phyloP scores from a whole-genome alignment of 1,140 invertebrate species.

The Halotydeus destructor region DNA sequence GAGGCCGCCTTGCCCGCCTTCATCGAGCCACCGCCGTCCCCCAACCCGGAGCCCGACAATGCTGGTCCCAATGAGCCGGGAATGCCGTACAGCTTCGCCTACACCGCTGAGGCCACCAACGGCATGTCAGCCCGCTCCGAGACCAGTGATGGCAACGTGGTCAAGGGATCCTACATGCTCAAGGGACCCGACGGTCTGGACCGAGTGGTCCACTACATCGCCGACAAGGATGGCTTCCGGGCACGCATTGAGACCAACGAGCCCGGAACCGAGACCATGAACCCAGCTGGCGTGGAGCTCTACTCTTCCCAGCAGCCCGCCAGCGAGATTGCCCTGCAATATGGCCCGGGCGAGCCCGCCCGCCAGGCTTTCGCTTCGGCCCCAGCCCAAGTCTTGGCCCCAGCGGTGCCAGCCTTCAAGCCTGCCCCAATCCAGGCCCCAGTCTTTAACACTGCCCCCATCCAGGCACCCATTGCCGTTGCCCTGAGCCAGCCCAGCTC shows the following conservation, averaged over 20 bases:
- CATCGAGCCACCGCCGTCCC: not conserved
- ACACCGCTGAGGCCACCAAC: not conserved
- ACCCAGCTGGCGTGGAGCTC: slow-evolving; percentile 9
- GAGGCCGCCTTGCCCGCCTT: no score
- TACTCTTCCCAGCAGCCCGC: slow-evolving; percentile 8
- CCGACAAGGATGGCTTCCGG: slow-evolving; percentile 22
- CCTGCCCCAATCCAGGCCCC: no score
- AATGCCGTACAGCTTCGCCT: slow-evolving; percentile 1
- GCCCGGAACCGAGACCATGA: slow-evolving; percentile 13
- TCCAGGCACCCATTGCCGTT: no score
- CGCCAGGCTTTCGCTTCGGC: no score
- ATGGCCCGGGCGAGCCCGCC: no score
- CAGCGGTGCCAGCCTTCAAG: no score
- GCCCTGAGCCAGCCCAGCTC: no score
- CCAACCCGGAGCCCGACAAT: not conserved
- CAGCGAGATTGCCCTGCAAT: slow-evolving; percentile 6
- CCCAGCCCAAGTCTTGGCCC: no score
- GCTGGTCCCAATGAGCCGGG: not conserved
- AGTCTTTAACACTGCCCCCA: no score
- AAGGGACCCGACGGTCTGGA: slow-evolving; percentile 9
- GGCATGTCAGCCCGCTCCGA: slow-evolving; percentile 4
- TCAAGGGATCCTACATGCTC: slow-evolving; percentile 11
- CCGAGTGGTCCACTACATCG: slow-evolving; percentile 15
- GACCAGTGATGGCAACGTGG: slow-evolving; percentile 8
- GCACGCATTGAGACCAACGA: slow-evolving; percentile 20